A percentile compares a stretch with the other conserved stretches of the same genome.
phyloP scores from a whole-genome alignment of 2,888 invertebrate species.

The Lycocerus yunnanus region DNA sequence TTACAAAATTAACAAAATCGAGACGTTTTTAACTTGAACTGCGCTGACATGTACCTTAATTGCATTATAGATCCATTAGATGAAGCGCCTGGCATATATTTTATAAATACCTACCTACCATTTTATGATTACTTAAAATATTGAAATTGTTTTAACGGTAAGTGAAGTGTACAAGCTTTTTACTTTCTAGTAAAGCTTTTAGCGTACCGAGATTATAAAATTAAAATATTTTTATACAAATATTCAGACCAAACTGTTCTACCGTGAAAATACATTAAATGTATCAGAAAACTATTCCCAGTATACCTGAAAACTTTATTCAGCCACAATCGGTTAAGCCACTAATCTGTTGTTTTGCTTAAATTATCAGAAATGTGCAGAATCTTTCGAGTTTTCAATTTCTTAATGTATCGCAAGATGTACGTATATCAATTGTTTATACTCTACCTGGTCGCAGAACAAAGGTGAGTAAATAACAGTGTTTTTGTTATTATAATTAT shows the following conservation, averaged over 20 bases:
- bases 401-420: too few relatives aligned
- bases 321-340: not conserved
- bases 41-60: not conserved
- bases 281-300: not conserved
- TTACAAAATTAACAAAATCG: not conserved
- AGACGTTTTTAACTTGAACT: not conserved
- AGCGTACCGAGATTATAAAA: not conserved
- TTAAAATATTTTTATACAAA: not conserved
- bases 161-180: not conserved
- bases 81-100: not conserved
- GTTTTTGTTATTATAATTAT: too few relatives aligned
- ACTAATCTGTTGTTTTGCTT: not conserved
- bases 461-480: too few relatives aligned
- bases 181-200: not conserved
- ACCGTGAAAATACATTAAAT: not conserved
- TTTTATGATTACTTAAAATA: not conserved
- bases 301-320: not conserved
- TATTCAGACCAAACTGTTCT: not conserved
- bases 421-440: too few relatives aligned
- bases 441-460: too few relatives aligned
- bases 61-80: not conserved
- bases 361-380: too few relatives aligned
- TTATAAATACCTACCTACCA: not conserved
- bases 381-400: too few relatives aligned
- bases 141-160: not conserved